A percentile compares a stretch with the other conserved stretches of the same genome.
These are phyloP conservation scores for Mythimna pallens DNA, from an alignment of 2,888 invertebrate genomes.

Conservation along the genomic window DNA sequence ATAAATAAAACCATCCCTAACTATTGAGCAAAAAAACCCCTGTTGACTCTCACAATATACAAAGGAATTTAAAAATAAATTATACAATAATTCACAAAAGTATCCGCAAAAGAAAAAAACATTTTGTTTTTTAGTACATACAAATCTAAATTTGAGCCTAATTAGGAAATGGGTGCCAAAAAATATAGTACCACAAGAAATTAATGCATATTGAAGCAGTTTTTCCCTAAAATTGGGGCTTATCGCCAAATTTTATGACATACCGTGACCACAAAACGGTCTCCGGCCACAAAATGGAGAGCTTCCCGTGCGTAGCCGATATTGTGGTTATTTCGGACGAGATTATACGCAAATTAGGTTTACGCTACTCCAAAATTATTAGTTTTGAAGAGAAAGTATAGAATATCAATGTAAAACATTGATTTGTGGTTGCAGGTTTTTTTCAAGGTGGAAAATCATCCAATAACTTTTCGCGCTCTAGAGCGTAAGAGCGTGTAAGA, in stretches of 20 bases:
- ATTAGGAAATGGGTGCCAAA: constrained; percentile 12
- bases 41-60: too few relatives aligned
- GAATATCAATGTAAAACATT: not conserved
- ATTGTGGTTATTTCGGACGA: constrained; percentile 15
- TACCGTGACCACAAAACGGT: constrained; percentile 33
- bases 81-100: not conserved
- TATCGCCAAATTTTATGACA: constrained; percentile 38
- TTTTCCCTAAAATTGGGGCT: constrained; percentile 28
- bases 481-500: too few relatives aligned
- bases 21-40: too few relatives aligned
- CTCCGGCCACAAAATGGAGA: constrained; percentile 18
- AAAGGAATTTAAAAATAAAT: not conserved
- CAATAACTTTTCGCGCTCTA: too few relatives aligned
- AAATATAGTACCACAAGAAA: not conserved
- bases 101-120: not conserved
- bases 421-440: not conserved
- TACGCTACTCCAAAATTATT: not conserved
- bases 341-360: not conserved
- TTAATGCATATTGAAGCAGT: constrained; percentile 35
- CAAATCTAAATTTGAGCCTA: not conserved
- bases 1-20: too few relatives aligned
- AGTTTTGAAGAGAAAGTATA: not conserved
- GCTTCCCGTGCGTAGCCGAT: constrained; percentile 7
- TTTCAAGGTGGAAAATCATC: not conserved
- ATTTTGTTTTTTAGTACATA: not conserved